These are phyloP conservation scores for Phyllotreta striolata DNA, from an alignment of 2,888 invertebrate genomes.

Conservation along the genomic window DNA sequence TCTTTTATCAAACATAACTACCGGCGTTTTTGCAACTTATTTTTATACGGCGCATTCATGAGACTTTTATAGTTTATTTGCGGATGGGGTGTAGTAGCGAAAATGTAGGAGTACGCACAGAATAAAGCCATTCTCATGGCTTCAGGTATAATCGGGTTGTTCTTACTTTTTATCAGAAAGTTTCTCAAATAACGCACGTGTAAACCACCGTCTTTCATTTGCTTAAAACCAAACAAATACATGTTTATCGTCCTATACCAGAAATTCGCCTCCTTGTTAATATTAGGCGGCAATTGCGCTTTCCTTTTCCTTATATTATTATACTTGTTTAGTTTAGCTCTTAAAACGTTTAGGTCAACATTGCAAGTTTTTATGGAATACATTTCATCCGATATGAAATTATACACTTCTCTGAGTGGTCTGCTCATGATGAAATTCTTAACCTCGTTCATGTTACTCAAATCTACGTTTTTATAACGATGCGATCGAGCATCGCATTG, in stretches of 20 bases:
- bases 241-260: slow-evolving; percentile 46
- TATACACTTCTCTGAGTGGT: slow-evolving; percentile 19
- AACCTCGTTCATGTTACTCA: slow-evolving; percentile 23
- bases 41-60: too few relatives aligned
- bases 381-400: slow-evolving; percentile 33
- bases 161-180: slow-evolving; percentile 33
- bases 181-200: slow-evolving; percentile 43
- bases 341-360: slow-evolving; percentile 21
- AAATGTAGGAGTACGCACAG: slow-evolving; percentile 46
- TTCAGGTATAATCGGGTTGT: slow-evolving; percentile 9
- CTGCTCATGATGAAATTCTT: slow-evolving; percentile 28
- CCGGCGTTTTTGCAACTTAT: too few relatives aligned
- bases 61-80: too few relatives aligned
- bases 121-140: slow-evolving; percentile 36
- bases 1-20: too few relatives aligned
- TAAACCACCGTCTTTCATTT: slow-evolving; percentile 39
- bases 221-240: slow-evolving; percentile 46
- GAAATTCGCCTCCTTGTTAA: slow-evolving; percentile 31
- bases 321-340: slow-evolving; percentile 26
- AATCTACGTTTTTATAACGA: neutral
- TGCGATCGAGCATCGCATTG: neutral
- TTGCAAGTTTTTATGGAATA: slow-evolving; percentile 26
- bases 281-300: slow-evolving; percentile 13
- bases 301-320: slow-evolving; percentile 7
- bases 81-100: slow-evolving; percentile 25